These are phyloP conservation scores for Gallinago nigripennis DNA, from an alignment of 2,797 vertebrate genomes.

Conservation along the genomic window DNA sequence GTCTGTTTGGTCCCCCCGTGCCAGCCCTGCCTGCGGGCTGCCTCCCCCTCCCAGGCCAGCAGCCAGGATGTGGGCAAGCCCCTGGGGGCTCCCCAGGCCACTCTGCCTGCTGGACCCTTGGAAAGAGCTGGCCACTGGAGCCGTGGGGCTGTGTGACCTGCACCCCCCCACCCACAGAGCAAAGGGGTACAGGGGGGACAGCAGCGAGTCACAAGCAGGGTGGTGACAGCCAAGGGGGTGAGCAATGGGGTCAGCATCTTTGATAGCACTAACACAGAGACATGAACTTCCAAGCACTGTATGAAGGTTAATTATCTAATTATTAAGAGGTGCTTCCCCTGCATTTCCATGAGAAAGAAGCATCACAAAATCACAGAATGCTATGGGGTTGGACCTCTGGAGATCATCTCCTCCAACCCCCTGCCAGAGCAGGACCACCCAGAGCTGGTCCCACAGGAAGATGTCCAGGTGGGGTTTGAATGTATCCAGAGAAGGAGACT, in stretches of 20 bases:
- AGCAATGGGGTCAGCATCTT: not conserved
- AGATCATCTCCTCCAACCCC: no score
- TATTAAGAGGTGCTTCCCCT: not conserved
- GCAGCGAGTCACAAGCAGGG: not conserved
- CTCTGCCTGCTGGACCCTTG: not conserved
- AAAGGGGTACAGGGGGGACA: not conserved
- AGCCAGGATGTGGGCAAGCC: not conserved
- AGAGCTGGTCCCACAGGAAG: no score
- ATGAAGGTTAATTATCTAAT: not conserved
- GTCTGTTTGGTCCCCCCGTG: not conserved
- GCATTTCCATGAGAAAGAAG: not conserved
- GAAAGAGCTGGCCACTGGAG: not conserved
- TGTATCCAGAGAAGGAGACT: no score
- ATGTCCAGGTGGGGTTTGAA: no score
- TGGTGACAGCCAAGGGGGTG: not conserved
- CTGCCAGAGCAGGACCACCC: no score
- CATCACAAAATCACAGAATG: no score
- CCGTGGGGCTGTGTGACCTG: not conserved
- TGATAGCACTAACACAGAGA: not conserved
- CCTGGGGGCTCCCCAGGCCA: rapidly evolving
- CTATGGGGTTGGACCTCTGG: no score
- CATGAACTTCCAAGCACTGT: not conserved
- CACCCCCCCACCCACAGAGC: not conserved
- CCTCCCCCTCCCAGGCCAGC: not conserved
- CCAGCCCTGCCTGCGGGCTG: not conserved